Conservation (phyloP, 2,888 invertebrate genomes). For the Nipponacmea schrenckii region DNA sequence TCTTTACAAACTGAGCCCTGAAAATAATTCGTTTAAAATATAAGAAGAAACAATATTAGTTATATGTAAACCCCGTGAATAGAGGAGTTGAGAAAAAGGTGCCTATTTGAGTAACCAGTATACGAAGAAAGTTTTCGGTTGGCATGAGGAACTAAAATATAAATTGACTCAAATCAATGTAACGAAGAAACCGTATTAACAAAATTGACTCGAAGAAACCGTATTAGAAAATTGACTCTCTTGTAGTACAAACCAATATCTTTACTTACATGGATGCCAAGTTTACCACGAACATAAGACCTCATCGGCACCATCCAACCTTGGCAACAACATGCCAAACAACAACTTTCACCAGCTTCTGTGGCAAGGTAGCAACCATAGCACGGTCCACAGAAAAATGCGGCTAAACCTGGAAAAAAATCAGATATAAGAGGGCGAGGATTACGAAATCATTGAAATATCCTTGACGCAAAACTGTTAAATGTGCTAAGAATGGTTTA, state of each 20-base stretch:
- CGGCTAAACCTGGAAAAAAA: background rate
- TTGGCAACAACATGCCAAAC: background rate
- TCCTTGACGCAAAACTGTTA: no score
- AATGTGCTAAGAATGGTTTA: no score
- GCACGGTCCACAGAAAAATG: background rate
- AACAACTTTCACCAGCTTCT: background rate
- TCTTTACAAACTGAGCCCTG: background rate
- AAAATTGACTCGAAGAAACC: no score
- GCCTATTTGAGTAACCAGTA: no score
- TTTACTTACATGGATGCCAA: background rate
- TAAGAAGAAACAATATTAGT: background rate
- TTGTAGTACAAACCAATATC: no score
- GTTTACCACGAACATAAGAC: background rate
- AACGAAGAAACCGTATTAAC: background rate
- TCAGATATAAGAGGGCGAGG: no score
- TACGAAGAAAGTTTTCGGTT: background rate
- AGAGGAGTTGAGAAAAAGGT: no score
- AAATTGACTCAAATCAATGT: no score
- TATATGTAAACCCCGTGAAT: no score
- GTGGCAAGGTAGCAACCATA: background rate
- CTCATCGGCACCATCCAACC: background rate
- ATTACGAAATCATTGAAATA: no score
- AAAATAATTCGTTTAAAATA: background rate
- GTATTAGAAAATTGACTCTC: no score
- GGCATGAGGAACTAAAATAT: no score